Percentiles rank a stretch among this genome's conserved stretches.
Conservation (phyloP, 53 echinoderm and acorn worm species). For the Apostichopus leukothele region DNA sequence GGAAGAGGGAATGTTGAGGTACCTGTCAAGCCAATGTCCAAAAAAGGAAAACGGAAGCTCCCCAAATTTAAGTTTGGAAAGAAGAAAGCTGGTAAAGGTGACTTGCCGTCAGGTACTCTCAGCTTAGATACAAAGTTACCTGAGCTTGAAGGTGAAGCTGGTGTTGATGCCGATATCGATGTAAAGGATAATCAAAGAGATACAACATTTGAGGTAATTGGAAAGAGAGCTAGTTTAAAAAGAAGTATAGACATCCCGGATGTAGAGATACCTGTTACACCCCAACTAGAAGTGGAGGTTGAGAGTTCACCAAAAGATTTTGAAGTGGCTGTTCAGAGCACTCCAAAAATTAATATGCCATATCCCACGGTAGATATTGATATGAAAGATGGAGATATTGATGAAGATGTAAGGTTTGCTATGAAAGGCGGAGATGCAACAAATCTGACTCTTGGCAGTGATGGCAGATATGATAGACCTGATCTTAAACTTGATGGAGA, state of each 20-base stretch:
- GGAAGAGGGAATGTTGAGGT: background rate
- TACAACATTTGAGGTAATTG: conserved; percentile 11
- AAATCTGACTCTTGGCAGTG: background rate
- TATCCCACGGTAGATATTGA: background rate
- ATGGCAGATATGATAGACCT: background rate
- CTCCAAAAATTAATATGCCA: background rate
- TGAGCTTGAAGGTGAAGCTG: background rate
- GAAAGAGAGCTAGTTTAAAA: conserved; percentile 40
- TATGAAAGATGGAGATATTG: background rate
- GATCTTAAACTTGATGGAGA: background rate
- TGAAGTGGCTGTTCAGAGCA: background rate
- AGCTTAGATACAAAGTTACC: background rate
- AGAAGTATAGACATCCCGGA: background rate
- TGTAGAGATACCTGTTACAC: conserved; percentile 18
- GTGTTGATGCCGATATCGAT: background rate
- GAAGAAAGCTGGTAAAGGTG: conserved; percentile 13
- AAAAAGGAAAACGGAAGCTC: conserved; percentile 15
- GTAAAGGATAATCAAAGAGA: background rate
- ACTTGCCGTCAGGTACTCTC: background rate
- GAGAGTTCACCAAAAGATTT: conserved; percentile 14
- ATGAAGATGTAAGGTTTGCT: background rate
- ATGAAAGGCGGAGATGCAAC: background rate
- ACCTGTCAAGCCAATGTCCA: background rate
- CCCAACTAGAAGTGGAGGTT: background rate
- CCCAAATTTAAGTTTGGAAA: conserved; percentile 28